Conservation (phyloP, 2,888 invertebrate genomes). For the Ischnus inquisitorius region DNA sequence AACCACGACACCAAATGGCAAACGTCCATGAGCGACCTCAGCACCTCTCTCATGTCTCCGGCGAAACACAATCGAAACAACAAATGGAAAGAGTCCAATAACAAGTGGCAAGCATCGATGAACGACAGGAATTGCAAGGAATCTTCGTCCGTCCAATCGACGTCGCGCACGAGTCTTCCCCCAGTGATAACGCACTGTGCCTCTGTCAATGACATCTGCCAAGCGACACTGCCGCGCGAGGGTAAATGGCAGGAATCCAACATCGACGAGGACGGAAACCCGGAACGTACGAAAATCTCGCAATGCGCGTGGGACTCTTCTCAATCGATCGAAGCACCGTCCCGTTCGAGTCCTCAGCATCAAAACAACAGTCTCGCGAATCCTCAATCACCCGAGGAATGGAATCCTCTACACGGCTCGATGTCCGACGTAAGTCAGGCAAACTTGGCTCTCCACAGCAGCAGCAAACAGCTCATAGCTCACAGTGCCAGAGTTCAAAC, state of each 20-base stretch:
- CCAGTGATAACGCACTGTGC: slow-evolving; percentile 77
- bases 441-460: slow-evolving; percentile 76
- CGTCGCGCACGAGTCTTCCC: slow-evolving; percentile 70
- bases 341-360: slow-evolving; percentile 75
- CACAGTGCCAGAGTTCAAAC: slow-evolving; percentile 92
- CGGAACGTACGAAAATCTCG: slow-evolving; percentile 69
- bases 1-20: slow-evolving; percentile 84
- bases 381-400: slow-evolving; percentile 75
- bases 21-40: slow-evolving; percentile 91
- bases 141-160: slow-evolving; percentile 35
- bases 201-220: slow-evolving; percentile 73
- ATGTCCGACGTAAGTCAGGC: slow-evolving; percentile 81
- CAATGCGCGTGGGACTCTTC: slow-evolving; percentile 74
- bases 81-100: slow-evolving; percentile 74
- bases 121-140: slow-evolving; percentile 80
- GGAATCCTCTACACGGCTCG: slow-evolving; percentile 80
- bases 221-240: slow-evolving; percentile 72
- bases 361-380: slow-evolving; percentile 69
- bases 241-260: slow-evolving; percentile 80
- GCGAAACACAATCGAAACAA: slow-evolving; percentile 69
- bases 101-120: slow-evolving; percentile 81
- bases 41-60: slow-evolving; percentile 64
- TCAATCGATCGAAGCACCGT: slow-evolving; percentile 67
- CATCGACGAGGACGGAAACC: slow-evolving; percentile 74
- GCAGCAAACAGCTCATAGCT: slow-evolving; percentile 89